These are phyloP conservation scores for Protodeltote pygarga DNA, from an alignment of 2,888 invertebrate genomes.

Conservation along the genomic window DNA sequence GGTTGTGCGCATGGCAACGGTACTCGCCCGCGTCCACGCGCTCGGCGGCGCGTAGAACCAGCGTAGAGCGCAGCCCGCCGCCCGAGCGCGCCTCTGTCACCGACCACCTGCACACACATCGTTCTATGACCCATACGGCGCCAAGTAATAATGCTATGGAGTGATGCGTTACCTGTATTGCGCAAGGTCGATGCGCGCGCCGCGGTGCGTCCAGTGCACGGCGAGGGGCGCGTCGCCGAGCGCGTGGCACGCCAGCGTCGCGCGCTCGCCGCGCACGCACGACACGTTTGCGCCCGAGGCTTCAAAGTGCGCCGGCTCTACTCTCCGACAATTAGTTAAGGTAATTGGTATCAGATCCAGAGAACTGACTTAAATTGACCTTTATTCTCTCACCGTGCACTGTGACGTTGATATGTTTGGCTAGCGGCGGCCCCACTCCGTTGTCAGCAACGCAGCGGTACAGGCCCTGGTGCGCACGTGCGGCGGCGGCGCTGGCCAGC, in stretches of 20 bases:
- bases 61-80: constrained; percentile 89
- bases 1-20: constrained; percentile 90
- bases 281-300: constrained; percentile 85
- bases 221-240: constrained; percentile 93
- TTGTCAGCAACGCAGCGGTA: constrained; percentile 95
- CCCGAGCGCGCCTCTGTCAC: constrained; percentile 89
- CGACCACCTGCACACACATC: constrained; percentile 72
- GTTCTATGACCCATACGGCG: not conserved
- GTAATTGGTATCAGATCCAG: not conserved
- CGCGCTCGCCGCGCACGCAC: constrained; percentile 86
- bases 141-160: not conserved
- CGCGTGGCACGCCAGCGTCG: constrained; percentile 90
- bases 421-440: constrained; percentile 92
- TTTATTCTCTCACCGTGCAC: constrained; percentile 89
- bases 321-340: not conserved
- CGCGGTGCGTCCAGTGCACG: constrained; percentile 91
- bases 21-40: constrained; percentile 90
- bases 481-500: constrained; percentile 88
- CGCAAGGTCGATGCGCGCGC: constrained; percentile 88
- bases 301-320: constrained; percentile 92
- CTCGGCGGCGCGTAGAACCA: constrained; percentile 89
- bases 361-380: not conserved
- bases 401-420: constrained; percentile 92
- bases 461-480: constrained; percentile 90
- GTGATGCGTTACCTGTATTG: constrained; percentile 81